Conservation (phyloP, 2,797 vertebrate species). For the Falco columbarius region DNA sequence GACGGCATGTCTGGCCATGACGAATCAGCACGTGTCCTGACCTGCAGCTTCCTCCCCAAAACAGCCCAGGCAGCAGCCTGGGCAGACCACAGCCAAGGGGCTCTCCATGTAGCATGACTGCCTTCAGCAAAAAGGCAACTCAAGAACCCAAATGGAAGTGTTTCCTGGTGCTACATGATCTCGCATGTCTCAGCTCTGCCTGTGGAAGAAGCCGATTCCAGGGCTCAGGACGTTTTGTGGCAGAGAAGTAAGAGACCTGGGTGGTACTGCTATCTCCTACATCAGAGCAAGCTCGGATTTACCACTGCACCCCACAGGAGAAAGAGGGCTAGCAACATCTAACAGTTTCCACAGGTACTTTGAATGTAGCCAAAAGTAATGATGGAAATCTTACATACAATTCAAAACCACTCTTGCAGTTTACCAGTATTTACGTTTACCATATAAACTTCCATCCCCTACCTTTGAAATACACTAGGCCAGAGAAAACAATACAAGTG, state of each 20-base stretch:
- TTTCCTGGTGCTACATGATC: not conserved
- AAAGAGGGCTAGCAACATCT: not conserved
- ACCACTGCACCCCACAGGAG: not conserved
- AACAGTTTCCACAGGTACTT: not conserved
- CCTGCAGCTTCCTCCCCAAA: not conserved
- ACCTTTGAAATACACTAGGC: not conserved
- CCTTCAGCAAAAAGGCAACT: not conserved
- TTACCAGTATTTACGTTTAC: not conserved
- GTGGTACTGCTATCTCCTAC: not conserved
- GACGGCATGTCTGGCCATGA: rapidly evolving
- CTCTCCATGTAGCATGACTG: not conserved
- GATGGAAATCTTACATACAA: not conserved
- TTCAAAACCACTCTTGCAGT: not conserved
- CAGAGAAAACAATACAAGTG: not conserved
- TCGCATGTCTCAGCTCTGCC: not conserved
- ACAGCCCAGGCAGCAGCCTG: not conserved
- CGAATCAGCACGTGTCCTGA: not conserved
- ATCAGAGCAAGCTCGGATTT: not conserved
- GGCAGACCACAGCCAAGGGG: not conserved
- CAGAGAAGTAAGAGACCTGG: not conserved
- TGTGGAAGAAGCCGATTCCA: not conserved
- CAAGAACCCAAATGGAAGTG: not conserved
- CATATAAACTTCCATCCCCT: not conserved
- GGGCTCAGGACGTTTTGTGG: not conserved
- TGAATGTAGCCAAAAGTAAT: not conserved